Conservation (phyloP, 1,140 invertebrate species). For the Hesperophylax magnus region DNA sequence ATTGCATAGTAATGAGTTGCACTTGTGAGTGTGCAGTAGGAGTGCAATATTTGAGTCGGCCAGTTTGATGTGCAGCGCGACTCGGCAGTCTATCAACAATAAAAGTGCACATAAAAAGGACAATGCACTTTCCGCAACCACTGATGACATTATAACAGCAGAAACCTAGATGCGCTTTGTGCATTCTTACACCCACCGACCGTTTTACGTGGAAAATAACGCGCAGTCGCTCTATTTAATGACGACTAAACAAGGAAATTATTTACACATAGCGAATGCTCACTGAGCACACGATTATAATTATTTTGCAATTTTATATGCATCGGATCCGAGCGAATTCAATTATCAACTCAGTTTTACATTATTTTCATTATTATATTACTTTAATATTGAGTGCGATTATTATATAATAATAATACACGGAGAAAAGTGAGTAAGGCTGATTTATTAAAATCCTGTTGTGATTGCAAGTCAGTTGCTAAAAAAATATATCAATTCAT, state of each 20-base stretch:
- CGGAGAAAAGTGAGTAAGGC: too few relatives aligned
- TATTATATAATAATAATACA: too few relatives aligned
- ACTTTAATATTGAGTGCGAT: too few relatives aligned
- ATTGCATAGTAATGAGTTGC: not conserved
- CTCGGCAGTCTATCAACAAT: conserved; percentile 37
- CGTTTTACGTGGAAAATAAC: not conserved
- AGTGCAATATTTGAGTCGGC: not conserved
- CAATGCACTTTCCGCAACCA: conserved; percentile 51
- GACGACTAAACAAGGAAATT: conserved; percentile 16
- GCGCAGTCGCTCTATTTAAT: not conserved
- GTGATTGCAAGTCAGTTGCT: too few relatives aligned
- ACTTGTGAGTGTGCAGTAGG: not conserved
- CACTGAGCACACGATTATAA: conserved; percentile 7
- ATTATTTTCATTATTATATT: too few relatives aligned
- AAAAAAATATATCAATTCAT: too few relatives aligned
- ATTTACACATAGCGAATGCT: conserved; percentile 4
- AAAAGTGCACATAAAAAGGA: conserved; percentile 50
- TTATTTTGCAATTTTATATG: conserved; percentile 18
- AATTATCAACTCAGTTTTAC: too few relatives aligned
- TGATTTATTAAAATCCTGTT: too few relatives aligned
- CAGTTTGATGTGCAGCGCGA: conserved; percentile 23
- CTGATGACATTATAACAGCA: conserved; percentile 44
- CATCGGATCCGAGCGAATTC: not conserved
- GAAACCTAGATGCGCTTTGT: conserved; percentile 42
- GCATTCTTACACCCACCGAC: conserved; percentile 23